These are phyloP conservation scores for Mormyrus proboscirostris DNA, from an alignment of 2,797 vertebrate genomes.

Conservation along the genomic window DNA sequence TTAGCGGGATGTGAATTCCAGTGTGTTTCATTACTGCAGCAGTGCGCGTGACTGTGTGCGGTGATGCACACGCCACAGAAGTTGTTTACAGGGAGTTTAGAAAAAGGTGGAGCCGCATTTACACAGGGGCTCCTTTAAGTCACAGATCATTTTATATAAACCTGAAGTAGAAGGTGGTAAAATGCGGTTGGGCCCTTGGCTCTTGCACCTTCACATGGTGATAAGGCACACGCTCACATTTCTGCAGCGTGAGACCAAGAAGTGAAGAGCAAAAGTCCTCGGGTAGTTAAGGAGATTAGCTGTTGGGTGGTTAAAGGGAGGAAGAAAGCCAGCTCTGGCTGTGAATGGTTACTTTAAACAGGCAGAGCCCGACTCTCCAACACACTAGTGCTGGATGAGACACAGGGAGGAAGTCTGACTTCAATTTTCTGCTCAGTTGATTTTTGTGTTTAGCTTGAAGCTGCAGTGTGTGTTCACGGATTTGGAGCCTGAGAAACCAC, in stretches of 20 bases:
- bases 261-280: neutral
- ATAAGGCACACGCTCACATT: neutral
- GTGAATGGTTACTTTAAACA: constrained; percentile 20
- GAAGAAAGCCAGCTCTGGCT: constrained; percentile 28
- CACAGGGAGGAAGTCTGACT: constrained; percentile 40
- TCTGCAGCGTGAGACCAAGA: neutral
- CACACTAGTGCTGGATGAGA: constrained; percentile 33
- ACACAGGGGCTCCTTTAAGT: neutral
- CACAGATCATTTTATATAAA: neutral
- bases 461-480: constrained; percentile 27
- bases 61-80: neutral
- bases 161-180: neutral
- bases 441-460: constrained; percentile 35
- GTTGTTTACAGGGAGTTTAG: neutral
- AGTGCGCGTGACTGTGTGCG: neutral
- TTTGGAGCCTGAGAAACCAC: constrained; percentile 30
- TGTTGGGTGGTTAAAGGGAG: constrained; percentile 17
- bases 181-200: neutral
- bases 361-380: constrained; percentile 22
- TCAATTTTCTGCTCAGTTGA: constrained; percentile 46
- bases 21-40: neutral
- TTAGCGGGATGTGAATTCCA: neutral
- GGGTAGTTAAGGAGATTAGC: neutral
- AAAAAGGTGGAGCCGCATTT: neutral
- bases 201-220: neutral